These are phyloP conservation scores for Eonycteris spelaea DNA, from an alignment of 2,113 vertebrate species.

Conservation along the genomic window DNA sequence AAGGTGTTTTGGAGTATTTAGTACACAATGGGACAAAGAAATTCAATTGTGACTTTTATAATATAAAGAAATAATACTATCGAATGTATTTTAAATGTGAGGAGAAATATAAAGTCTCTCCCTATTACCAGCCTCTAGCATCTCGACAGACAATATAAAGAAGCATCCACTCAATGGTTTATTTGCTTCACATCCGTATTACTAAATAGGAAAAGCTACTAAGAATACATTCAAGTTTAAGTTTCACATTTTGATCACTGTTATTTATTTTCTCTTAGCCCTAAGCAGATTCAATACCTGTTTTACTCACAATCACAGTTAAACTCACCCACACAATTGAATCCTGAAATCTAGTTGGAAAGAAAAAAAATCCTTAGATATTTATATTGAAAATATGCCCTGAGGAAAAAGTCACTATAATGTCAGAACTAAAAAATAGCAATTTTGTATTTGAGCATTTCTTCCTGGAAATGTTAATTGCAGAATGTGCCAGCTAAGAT, in stretches of 20 bases:
- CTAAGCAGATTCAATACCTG: neutral
- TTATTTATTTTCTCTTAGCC: slow-evolving; percentile 9
- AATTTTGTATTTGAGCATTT: slow-evolving; percentile 50
- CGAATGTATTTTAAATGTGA: neutral
- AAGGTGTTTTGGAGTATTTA: neutral
- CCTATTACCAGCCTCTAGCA: neutral
- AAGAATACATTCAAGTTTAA: neutral
- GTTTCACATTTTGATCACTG: neutral
- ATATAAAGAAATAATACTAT: slow-evolving; percentile 9
- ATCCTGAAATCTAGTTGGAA: neutral
- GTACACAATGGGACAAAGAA: neutral
- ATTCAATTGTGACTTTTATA: neutral
- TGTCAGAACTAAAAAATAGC: slow-evolving; percentile 31
- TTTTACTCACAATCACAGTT: neutral
- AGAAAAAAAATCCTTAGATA: neutral
- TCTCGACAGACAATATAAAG: neutral
- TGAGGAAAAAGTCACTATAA: slow-evolving; percentile 50
- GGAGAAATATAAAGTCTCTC: neutral
- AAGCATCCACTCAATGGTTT: neutral
- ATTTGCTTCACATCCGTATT: neutral
- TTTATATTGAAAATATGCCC: slow-evolving; percentile 24
- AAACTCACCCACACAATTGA: neutral
- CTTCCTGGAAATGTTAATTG: slow-evolving; percentile 69
- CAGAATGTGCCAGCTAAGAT: slow-evolving; percentile 58
- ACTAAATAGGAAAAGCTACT: neutral